Base-by-base conservation (phyloP, 1,140 invertebrate species). In the Hyphantria cunea region DNA sequence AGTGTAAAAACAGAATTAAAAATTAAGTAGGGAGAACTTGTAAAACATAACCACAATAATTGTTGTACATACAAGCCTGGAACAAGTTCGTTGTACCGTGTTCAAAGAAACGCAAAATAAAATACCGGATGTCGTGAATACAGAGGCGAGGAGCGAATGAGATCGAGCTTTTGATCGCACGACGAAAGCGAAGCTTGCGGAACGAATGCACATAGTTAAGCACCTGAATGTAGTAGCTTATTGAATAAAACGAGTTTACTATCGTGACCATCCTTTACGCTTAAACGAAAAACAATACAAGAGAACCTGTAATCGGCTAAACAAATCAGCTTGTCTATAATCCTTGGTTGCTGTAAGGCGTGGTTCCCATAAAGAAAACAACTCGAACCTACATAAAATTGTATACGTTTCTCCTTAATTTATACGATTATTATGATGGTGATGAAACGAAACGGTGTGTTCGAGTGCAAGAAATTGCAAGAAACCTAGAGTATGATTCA, bases 61-160 rank as follows among this genome's bases (percentile, higher is more conserved):
- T 53, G 59, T 53, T 53, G 13, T 13, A 15, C 50, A 62, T 45
- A 48, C 50, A 25, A 39, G 32, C 13, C 56, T 50, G 56, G 33
- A 42, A 34, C n/a, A 53, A 53, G 59, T 77, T 77, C 55, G 72
- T 73, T 72, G 62, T 66, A 58, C 60, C 58, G 44, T 56, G 60
- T 71, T 76, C 62, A 66, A 70, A 73, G 68, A 75, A 70, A 64
- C 65, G 70, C 59, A 54, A 64, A 70, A 74, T 76, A 82, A 84
- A 74, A 60, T 66, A 77, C 82, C 82, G 84, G 86, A 86, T 84
- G 82, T 81, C 73, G 70, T 74, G 72, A 53, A 78, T 67, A 76
- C 69, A 70, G 66, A 63, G 66, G 66, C 66, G 45, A 64, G 63
- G 47, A 76, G 68, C 72, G 72, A 79, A 80, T 68, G 64, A 76